Conservation (phyloP, 2,113 vertebrate species). For the Herpailurus yagouaroundi region DNA sequence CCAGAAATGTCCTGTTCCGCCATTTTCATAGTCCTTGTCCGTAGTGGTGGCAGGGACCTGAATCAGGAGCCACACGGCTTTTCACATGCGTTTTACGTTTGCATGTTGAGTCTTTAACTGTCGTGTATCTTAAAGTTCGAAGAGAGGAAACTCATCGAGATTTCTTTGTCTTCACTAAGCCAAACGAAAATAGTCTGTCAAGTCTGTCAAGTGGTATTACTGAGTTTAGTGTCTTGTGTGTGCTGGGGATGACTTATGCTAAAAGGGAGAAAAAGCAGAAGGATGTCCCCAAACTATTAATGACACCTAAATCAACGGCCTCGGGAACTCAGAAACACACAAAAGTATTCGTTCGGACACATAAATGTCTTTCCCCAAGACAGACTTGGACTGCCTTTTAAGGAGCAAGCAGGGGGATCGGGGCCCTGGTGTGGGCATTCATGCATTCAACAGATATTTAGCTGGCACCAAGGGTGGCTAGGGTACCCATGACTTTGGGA, state of each 20-base stretch:
- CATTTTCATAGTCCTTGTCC: not conserved
- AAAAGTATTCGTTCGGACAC: not conserved
- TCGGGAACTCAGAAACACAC: not conserved
- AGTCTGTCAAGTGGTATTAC: not conserved
- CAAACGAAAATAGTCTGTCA: not conserved
- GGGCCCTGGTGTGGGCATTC: not conserved
- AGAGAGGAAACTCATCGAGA: not conserved
- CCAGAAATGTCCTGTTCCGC: not conserved
- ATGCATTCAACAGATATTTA: not conserved
- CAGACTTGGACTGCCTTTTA: not conserved
- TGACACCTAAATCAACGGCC: not conserved
- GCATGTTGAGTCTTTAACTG: slow-evolving; percentile 62
- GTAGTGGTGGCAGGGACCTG: not conserved
- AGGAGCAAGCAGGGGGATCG: not conserved
- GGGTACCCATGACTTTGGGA: not conserved
- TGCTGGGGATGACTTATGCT: not conserved
- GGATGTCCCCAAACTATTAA: not conserved
- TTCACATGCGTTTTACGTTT: slow-evolving; percentile 53
- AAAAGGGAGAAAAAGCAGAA: not conserved
- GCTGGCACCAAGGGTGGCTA: not conserved
- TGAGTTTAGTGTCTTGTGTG: not conserved
- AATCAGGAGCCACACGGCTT: not conserved
- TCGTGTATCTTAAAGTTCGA: not conserved
- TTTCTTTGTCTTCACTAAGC: not conserved
- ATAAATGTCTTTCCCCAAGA: not conserved